These are phyloP conservation scores for Coilia nasus DNA, from an alignment of 2,797 vertebrate species.

Conservation along the genomic window DNA sequence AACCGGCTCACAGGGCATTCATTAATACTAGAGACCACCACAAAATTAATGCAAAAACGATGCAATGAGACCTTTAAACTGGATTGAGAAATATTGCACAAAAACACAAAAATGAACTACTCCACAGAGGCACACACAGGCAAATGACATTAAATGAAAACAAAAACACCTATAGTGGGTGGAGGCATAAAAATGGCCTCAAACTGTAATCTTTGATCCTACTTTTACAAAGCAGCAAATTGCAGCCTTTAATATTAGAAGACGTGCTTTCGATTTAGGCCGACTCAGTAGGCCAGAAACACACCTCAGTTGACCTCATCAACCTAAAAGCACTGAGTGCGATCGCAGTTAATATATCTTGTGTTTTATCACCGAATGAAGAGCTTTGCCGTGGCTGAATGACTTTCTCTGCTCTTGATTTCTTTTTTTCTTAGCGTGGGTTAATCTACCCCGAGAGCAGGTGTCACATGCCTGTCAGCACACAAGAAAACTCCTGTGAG, in stretches of 20 bases:
- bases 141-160: too few relatives aligned
- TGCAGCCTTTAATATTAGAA: not conserved
- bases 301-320: not conserved
- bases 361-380: not conserved
- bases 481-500: not conserved
- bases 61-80: too few relatives aligned
- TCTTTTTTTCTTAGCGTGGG: not conserved
- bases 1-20: too few relatives aligned
- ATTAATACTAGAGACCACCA: too few relatives aligned
- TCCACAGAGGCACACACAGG: too few relatives aligned
- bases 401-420: not conserved
- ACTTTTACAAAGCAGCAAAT: too few relatives aligned
- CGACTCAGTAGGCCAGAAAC: not conserved
- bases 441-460: not conserved
- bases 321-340: not conserved
- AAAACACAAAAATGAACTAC: too few relatives aligned
- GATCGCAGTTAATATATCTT: not conserved
- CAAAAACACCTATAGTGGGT: too few relatives aligned
- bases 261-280: not conserved
- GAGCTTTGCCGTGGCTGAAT: not conserved
- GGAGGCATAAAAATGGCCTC: too few relatives aligned
- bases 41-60: too few relatives aligned
- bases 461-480: not conserved
- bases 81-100: too few relatives aligned
- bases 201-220: too few relatives aligned